phyloP scores from a whole-genome alignment of 2,888 invertebrate species.

The Campoplex capitator region DNA sequence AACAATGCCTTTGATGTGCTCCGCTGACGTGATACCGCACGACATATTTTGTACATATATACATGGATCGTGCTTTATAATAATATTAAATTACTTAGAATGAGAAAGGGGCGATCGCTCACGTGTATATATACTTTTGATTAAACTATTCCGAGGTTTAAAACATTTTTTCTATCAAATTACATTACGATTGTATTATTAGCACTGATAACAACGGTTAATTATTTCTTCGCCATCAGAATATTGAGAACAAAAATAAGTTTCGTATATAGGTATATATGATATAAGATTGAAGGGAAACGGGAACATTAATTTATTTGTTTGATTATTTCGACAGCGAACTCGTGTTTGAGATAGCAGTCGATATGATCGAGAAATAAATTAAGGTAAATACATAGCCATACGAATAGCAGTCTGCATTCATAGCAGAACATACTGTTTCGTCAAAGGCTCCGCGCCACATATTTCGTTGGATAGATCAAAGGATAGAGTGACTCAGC shows the following conservation, averaged over 20 bases:
- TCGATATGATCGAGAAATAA: background rate
- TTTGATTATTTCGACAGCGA: background rate
- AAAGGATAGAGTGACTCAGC: background rate
- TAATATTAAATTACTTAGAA: constrained; percentile 32
- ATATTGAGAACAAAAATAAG: background rate
- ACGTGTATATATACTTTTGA: background rate
- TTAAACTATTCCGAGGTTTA: background rate
- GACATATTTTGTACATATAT: constrained; percentile 17
- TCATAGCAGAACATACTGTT: background rate
- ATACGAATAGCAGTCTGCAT: background rate
- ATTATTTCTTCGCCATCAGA: no score
- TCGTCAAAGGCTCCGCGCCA: background rate
- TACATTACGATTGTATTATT: background rate
- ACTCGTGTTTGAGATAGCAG: background rate
- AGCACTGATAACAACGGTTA: no score
- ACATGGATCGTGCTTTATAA: background rate
- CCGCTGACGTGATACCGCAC: constrained; percentile 19
- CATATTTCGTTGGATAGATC: background rate
- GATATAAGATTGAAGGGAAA: background rate
- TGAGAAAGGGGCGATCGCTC: background rate
- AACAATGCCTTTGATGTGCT: constrained; percentile 54
- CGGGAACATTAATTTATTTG: background rate
- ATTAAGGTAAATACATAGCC: background rate
- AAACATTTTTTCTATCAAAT: background rate
- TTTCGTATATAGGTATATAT: background rate